Percentiles rank a stretch among this genome's conserved stretches.
Evolutionary conservation across 2,113 vertebrate genomes (phyloP).

Genomic region (Grammomys surdaster): DNA sequence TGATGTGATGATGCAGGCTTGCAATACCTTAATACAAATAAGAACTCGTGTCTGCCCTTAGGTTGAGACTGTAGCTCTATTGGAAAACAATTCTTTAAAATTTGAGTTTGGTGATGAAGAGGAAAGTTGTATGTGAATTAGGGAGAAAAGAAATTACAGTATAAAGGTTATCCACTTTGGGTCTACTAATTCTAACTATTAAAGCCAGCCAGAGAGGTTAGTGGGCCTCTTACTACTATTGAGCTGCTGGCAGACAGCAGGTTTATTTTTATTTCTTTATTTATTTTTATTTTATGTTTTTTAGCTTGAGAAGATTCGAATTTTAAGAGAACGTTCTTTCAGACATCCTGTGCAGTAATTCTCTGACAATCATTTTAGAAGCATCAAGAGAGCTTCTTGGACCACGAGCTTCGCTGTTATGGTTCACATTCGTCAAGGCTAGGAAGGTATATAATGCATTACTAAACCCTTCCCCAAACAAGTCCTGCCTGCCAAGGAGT

Average conservation of each 20-base stretch:
- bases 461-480: not conserved
- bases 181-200: not conserved
- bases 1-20: not conserved
- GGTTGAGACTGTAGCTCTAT: not conserved
- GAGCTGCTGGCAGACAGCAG: not conserved
- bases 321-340: not conserved
- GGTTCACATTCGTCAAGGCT: not conserved
- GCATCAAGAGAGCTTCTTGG: not conserved
- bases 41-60: not conserved
- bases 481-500: not conserved
- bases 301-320: not conserved
- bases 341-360: not conserved
- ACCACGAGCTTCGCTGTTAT: not conserved
- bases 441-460: not conserved
- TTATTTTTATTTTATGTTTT: not conserved
- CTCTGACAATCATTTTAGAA: not conserved
- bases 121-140: not conserved
- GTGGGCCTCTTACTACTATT: not conserved
- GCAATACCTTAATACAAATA: not conserved
- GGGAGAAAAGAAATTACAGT: not conserved
- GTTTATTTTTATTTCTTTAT: not conserved
- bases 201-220: not conserved
- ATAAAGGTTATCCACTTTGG: not conserved
- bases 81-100: not conserved
- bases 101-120: not conserved